phyloP scores from a whole-genome alignment of 2,888 invertebrate species.

The Synergus umbraculus region DNA sequence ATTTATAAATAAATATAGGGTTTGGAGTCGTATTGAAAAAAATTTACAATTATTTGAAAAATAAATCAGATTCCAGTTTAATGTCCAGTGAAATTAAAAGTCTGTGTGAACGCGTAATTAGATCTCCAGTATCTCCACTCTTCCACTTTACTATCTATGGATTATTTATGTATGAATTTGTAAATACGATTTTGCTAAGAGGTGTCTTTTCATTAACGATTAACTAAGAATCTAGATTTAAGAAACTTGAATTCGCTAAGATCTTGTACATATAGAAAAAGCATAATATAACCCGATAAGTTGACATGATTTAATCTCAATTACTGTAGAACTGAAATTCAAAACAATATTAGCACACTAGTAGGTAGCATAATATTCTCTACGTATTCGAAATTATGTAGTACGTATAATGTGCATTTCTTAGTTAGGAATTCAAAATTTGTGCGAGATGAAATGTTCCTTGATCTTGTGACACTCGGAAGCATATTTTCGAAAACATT shows the following conservation, averaged over 20 bases:
- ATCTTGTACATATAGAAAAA: slow-evolving; percentile 26
- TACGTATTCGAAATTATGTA: neutral
- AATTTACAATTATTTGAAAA: slow-evolving; percentile 43
- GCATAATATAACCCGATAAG: slow-evolving; percentile 2
- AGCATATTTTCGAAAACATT: neutral
- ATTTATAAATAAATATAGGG: neutral
- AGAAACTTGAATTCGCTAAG: slow-evolving; percentile 5
- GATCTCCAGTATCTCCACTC: slow-evolving; percentile 56
- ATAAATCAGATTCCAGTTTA: slow-evolving; percentile 38
- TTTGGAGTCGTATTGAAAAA: slow-evolving; percentile 33
- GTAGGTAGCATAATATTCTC: slow-evolving; percentile 31
- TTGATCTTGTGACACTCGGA: neutral
- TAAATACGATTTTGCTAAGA: slow-evolving; percentile 47
- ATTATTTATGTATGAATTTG: slow-evolving; percentile 53
- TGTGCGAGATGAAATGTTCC: neutral
- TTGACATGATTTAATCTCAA: slow-evolving; percentile 25
- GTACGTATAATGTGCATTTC: slow-evolving; percentile 25
- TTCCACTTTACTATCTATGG: slow-evolving; percentile 51
- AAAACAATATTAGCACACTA: slow-evolving; percentile 21
- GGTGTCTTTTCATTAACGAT: slow-evolving; percentile 26
- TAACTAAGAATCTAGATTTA: slow-evolving; percentile 24
- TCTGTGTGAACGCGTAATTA: slow-evolving; percentile 44
- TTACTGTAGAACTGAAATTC: slow-evolving; percentile 23
- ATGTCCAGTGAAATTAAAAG: slow-evolving; percentile 3
- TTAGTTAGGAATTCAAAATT: slow-evolving; percentile 46